These are phyloP conservation scores for Sciurus vulgaris DNA, from an alignment of 2,797 vertebrate genomes.

Conservation along the genomic window DNA sequence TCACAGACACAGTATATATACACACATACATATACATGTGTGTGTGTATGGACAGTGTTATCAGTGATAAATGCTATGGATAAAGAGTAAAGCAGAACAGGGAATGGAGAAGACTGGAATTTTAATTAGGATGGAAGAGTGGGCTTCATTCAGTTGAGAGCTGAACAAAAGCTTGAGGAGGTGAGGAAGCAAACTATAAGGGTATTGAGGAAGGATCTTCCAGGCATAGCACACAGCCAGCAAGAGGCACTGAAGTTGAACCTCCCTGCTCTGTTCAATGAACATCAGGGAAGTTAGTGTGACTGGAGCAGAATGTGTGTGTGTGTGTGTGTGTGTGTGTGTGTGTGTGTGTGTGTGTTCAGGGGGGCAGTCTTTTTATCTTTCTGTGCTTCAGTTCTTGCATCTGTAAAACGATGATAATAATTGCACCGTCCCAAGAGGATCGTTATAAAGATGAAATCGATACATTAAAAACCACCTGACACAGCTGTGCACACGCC, in stretches of 20 bases:
- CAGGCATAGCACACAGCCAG: neutral
- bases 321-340: no score
- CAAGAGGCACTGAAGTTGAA: neutral
- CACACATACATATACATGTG: no score
- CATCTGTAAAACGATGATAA: constrained; percentile 5
- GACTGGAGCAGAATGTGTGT: neutral
- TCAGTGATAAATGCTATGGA: neutral
- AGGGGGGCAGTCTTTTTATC: neutral
- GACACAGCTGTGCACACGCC: no score
- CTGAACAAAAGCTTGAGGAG: neutral
- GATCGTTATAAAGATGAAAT: neutral
- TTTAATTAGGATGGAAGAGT: neutral
- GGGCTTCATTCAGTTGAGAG: neutral
- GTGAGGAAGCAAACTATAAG: neutral
- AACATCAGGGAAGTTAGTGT: neutral
- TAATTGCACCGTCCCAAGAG: neutral
- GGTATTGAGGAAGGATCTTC: no score
- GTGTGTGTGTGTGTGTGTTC: no score
- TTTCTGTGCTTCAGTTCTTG: neutral
- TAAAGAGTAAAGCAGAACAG: neutral
- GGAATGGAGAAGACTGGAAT: neutral
- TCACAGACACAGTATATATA: no score
- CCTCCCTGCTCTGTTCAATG: neutral
- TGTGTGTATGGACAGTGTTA: neutral
- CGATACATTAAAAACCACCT: neutral